phyloP scores from a whole-genome alignment of 2,113 vertebrate genomes.

The Azemiops feae region DNA sequence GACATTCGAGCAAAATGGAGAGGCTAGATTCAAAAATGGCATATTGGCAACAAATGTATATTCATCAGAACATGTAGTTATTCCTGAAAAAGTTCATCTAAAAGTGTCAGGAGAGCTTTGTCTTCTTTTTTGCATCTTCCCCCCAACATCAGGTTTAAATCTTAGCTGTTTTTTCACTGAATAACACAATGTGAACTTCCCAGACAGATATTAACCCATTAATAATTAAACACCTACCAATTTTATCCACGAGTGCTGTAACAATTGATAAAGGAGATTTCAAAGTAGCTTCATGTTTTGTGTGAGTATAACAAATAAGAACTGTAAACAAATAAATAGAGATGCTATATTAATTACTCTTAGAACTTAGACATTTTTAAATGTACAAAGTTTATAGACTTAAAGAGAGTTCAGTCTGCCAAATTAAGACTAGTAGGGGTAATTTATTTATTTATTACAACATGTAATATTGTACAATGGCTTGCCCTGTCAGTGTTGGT shows the following conservation, averaged over 20 bases:
- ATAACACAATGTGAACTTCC: neutral
- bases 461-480: neutral
- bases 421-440: neutral
- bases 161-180: neutral
- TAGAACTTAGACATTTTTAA: conserved; percentile 5
- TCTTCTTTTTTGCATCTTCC: neutral
- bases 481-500: neutral
- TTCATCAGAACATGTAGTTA: neutral
- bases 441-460: neutral
- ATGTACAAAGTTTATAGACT: neutral
- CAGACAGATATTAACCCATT: neutral
- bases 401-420: neutral
- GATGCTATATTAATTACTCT: conserved; percentile 1
- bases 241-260: conserved; percentile 96
- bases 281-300: conserved; percentile 70
- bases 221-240: conserved; percentile 75
- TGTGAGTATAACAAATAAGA: conserved; percentile 94
- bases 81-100: neutral
- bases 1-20: neutral
- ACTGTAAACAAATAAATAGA: conserved; percentile 75
- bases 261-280: conserved; percentile 93
- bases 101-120: neutral
- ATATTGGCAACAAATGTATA: neutral
- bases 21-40: neutral
- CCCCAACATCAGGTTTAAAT: neutral